Conservation (phyloP, 2,113 vertebrate genomes). For the Petrocephalus microphthalmus region DNA sequence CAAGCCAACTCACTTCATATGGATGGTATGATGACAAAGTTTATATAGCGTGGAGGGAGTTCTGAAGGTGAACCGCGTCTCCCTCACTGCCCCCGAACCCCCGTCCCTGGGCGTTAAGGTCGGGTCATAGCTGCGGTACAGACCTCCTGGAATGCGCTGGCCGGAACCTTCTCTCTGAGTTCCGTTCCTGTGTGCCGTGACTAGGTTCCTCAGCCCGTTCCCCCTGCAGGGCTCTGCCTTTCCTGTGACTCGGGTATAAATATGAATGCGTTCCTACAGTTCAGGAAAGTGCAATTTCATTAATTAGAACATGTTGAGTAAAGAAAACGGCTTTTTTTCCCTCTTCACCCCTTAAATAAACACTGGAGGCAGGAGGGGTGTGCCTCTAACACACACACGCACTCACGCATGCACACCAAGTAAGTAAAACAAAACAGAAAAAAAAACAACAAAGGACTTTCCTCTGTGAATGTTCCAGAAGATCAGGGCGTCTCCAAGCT, state of each 20-base stretch:
- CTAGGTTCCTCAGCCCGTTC: conserved; percentile 7
- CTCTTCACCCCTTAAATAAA: conserved; percentile 42
- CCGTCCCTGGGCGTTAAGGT: not conserved
- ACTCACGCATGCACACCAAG: conserved; percentile 15
- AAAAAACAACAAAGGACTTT: not conserved
- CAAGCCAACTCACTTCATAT: not conserved
- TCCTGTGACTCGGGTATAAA: conserved; percentile 40
- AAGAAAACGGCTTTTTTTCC: conserved; percentile 28
- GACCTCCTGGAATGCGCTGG: conserved; percentile 24
- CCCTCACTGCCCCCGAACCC: not conserved
- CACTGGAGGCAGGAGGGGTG: conserved; percentile 41
- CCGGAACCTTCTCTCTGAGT: conserved; percentile 20
- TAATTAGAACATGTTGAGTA: conserved; percentile 44
- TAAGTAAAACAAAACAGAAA: conserved; percentile 2
- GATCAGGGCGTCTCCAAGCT: conserved; percentile 7
- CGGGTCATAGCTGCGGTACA: conserved; percentile 24
- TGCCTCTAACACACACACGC: conserved; percentile 13
- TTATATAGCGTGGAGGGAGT: not conserved
- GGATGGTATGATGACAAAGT: conserved; percentile 7
- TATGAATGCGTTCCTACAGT: conserved; percentile 45
- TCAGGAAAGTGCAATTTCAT: conserved; percentile 39
- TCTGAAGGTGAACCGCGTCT: not conserved
- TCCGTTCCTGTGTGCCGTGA: conserved; percentile 24
- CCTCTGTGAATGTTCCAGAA: conserved; percentile 20
- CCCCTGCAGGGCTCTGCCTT: conserved; percentile 21